phyloP scores from a whole-genome alignment of 2,888 invertebrate species.

The Chrysodeixis includens region DNA sequence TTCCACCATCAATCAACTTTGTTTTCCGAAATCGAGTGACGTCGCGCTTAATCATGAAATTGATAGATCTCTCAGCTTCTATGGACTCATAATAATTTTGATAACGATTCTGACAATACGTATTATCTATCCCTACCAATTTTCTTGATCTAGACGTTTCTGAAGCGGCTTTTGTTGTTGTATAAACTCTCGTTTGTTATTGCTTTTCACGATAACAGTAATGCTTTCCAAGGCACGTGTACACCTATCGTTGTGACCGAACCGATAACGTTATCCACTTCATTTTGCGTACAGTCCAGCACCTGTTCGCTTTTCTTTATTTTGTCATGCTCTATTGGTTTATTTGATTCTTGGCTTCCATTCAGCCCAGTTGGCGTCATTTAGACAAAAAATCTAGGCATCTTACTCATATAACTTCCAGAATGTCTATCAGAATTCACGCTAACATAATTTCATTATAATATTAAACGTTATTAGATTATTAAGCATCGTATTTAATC shows the following conservation, averaged over 20 bases:
- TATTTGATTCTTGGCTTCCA: constrained; percentile 52
- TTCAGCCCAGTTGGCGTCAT: constrained; percentile 55
- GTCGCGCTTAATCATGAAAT: constrained; percentile 9
- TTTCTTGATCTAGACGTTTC: constrained; percentile 52
- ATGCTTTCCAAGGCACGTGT: constrained; percentile 68
- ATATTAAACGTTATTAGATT: background rate
- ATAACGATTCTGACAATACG: constrained; percentile 35
- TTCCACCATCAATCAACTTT: constrained; percentile 10
- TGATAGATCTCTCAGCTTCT: constrained; percentile 18
- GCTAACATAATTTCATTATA: background rate
- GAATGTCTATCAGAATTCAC: background rate
- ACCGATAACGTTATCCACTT: constrained; percentile 68
- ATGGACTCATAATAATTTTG: constrained; percentile 18
- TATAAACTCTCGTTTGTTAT: constrained; percentile 68
- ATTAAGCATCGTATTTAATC: background rate
- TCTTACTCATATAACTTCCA: background rate
- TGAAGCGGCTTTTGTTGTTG: constrained; percentile 58
- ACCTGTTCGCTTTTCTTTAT: constrained; percentile 67
- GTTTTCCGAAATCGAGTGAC: constrained; percentile 18
- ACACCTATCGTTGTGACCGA: constrained; percentile 65
- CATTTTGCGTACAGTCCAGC: constrained; percentile 57
- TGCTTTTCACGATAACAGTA: constrained; percentile 69
- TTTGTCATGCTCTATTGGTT: constrained; percentile 51
- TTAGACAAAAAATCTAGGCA: constrained; percentile 32
- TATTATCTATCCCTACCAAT: constrained; percentile 34